Evolutionary conservation across 2,797 vertebrate genomes (phyloP), one percentile per base, ranked within the genome.

Genomic region (Rhodeus uyekii): DNA sequence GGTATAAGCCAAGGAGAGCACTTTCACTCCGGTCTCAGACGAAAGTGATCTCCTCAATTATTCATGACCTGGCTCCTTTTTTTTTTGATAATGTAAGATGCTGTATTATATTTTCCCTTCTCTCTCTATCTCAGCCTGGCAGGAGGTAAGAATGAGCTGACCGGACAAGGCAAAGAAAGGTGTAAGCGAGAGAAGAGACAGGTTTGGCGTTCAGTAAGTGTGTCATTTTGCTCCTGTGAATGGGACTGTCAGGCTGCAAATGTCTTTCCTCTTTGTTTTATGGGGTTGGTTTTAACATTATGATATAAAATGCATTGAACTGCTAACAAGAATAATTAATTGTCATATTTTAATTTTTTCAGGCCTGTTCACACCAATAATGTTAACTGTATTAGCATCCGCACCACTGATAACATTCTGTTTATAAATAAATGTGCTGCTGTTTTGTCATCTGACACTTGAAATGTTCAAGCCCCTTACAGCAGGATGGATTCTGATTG

Each of bases 11-110:
- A 91, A 93, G 93, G 93, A 94, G 91, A 94, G 92, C 93, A 92
- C 93, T 94, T 92, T 92, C 88, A 88, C 92, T 93, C 86, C 67
- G 73, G 90, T 92, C 93, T 93, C 93, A 95, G 94, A 96, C 94
- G 91, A 95, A 95, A 94, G 94, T 90, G 93, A 96, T 95, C 96
- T 90, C 90, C 94, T 97, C 95, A 96, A 95, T 98, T 98, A 98
- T 98, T 98, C 96, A 99, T 96, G 94, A 93, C 90, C 91, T 88
- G 94, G 94, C 39, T 68, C 74, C 44, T 84, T 90, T 86, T 87
- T 87, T 81, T 64, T 87, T 88, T 82, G 80, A 89, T 89, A 90
- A 88, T 87, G 84, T 86, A 74, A 90, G 91, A 93, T 60, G 73
- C 91, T 90, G 89, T 90, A 90, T 91, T 87, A 87, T 85, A 87